Base-by-base conservation (phyloP, 1,140 invertebrate species). In the Wasmannia auropunctata region DNA sequence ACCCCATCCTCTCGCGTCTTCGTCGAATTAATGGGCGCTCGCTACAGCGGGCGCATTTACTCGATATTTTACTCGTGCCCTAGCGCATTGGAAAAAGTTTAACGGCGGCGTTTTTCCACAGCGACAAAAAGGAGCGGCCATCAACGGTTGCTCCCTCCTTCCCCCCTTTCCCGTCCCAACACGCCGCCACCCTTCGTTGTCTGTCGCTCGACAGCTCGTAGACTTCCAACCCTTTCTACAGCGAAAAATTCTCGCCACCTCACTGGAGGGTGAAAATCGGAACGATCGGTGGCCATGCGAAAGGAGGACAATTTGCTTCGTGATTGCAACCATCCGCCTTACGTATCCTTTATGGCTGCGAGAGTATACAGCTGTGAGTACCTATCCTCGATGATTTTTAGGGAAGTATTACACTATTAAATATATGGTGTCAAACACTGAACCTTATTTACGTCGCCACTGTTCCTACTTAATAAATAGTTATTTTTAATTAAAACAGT, bases 61-160 rank as follows among this genome's bases (percentile, higher is more conserved):
- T 54, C 77, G 77, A 80, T 80, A 80, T 69, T 83, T 81, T 72
- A 74, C 56, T 74, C 51, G 51, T 37, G 22, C 77, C 34, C 63
- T 31, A 25, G 62, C 51, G 37, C 51, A 83, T 72, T 34, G 67
- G 79, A 83, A 83, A 83, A 83, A 83, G 79, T 83, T 83, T 83
- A 83, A 69, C 67, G 67, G 54, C 25, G 34, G 51, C 51, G 67
- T 83, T 83, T 74, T 74, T 83, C 51, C 51, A 46, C 79, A 51
- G 34, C 67, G 51, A 72, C 79, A 81, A 83, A 72, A 74, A 83
- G 51, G 28, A 58, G 14, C 51, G 37, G 19, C 79, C 79, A 81
- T 81, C 79, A 58, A 58, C 37, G 79, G 7, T 43, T 63, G 60
- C 28, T 49, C 28, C 19, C 37, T 43, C 19, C 34, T n/a, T n/a